Evolutionary conservation across 2,797 vertebrate genomes (phyloP).

Genomic region (Dipus sagitta): DNA sequence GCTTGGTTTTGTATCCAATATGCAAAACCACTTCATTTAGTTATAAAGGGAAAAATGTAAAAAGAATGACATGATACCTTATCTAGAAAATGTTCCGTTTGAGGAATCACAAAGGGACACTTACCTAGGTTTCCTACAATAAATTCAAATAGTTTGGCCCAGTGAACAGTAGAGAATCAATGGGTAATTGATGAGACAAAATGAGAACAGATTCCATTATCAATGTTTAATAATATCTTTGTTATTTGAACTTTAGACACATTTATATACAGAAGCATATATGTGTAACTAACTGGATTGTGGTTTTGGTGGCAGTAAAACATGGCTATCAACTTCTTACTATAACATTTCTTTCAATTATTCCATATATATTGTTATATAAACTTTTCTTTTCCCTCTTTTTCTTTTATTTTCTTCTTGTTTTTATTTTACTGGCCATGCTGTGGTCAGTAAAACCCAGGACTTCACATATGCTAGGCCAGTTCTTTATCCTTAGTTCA

Average conservation of each 20-base stretch:
- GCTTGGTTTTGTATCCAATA: background rate
- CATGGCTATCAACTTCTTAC: background rate
- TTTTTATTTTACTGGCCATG: background rate
- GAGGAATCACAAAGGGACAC: background rate
- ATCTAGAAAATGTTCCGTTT: background rate
- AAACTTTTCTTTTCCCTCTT: background rate
- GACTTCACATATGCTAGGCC: background rate
- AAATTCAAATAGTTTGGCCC: constrained; percentile 12
- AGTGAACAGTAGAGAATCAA: constrained; percentile 7
- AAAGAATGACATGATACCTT: background rate
- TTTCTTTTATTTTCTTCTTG: too few relatives aligned
- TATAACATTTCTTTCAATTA: background rate
- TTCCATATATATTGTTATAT: background rate
- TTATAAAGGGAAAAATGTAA: background rate
- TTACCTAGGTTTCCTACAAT: background rate
- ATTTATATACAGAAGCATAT: background rate
- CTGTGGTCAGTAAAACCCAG: background rate
- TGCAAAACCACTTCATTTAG: background rate
- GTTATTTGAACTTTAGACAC: background rate
- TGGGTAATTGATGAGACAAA: constrained; percentile 43
- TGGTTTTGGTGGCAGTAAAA: background rate
- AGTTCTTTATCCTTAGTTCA: background rate
- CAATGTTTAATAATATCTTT: constrained; percentile 1
- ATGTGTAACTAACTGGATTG: background rate
- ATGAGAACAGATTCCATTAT: constrained; percentile 27